Evolutionary conservation across 2,113 vertebrate species (phyloP).

Genomic region (Irena cyanogastra): DNA sequence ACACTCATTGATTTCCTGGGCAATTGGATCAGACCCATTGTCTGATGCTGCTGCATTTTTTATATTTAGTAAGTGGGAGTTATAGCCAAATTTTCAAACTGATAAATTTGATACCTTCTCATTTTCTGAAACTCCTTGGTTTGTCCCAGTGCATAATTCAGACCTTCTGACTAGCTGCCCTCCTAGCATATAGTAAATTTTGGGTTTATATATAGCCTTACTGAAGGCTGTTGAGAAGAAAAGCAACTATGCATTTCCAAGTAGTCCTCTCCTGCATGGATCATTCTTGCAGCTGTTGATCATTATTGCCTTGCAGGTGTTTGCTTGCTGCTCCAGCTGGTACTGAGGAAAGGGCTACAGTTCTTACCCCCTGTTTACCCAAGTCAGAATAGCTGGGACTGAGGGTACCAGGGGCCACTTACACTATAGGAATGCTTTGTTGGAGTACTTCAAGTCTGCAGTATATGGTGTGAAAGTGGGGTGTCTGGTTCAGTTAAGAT

Average conservation of each 20-base stretch:
- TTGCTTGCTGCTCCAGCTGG: not conserved
- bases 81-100: not conserved
- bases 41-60: not conserved
- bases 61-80: not conserved
- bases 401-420: accelerated
- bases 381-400: not conserved
- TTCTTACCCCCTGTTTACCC: not conserved
- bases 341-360: not conserved
- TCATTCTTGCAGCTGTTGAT: not conserved
- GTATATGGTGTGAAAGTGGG: not conserved
- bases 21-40: not conserved
- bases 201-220: not conserved
- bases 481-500: not conserved
- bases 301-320: not conserved
- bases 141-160: not conserved
- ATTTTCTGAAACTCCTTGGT: not conserved
- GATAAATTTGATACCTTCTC: not conserved
- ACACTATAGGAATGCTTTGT: not conserved
- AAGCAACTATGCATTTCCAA: not conserved
- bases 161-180: not conserved
- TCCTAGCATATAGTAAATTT: not conserved
- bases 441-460: not conserved
- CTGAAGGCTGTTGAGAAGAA: not conserved
- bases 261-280: not conserved
- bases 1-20: not conserved